Evolutionary conservation across 2,113 vertebrate species (phyloP), one percentile per base, ranked within the genome.

Genomic region (Calidris pygmaea): DNA sequence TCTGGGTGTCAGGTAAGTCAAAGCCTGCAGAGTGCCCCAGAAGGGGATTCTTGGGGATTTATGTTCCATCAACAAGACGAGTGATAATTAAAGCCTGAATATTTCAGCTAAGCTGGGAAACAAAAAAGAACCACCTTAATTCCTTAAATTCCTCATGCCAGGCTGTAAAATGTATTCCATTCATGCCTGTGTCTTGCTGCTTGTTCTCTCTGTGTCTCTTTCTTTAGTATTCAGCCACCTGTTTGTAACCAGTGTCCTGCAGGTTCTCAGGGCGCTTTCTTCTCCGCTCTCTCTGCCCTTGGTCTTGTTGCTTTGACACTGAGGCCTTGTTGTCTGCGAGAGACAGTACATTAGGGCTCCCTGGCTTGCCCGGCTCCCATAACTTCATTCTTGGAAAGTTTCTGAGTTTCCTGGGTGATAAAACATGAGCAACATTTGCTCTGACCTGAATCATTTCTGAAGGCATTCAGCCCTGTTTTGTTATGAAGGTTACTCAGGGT

Each of bases 321-420:
- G 97, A 97, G 91, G 85, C 96, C 90, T 96, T 90, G 95, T 97
- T 98, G 98, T 98, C 97, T 97, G 92, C 2, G 2, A 87, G 75
- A 97, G 97, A 95, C 96, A 71, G 97, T 91, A 37, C 91, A 52
- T 97, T 92, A 91, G 60, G 91, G 96, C 97, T 95, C 86, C 87
- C 48, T 50, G 77, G 89, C 90, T 95, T 90, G 82, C 95, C 62
- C 60, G 4, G 48, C 97, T 95, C 83, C 89, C n/a, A 50, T 81
- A 95, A 93, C 93, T 96, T 98, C 98, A 98, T 98, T 98, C 98
- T 95, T 98, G 97, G 97, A 96, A 98, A 93, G 97, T 97, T 98
- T 98, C 96, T 94, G 97, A 94, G 98, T 98, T 98, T 98, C 98
- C 98, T 1, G 29, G 98, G 98, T 97, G 98, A 98, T 97, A 97